Evolutionary conservation across 2,113 vertebrate genomes (phyloP).

Genomic region (Piaya cayana): DNA sequence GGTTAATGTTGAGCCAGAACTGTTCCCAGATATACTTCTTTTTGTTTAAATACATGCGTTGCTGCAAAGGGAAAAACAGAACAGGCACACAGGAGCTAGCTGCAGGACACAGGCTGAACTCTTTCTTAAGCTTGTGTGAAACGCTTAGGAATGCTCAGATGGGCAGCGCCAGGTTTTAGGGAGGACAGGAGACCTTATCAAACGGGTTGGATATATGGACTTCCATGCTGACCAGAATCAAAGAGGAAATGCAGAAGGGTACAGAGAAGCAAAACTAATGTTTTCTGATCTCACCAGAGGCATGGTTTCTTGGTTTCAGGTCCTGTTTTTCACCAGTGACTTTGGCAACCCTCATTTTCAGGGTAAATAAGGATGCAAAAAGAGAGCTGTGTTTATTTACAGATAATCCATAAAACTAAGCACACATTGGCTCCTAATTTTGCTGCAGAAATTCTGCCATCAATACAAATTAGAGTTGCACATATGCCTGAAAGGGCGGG

Average conservation of each 20-base stretch:
- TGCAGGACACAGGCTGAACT: background rate
- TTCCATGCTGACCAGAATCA: background rate
- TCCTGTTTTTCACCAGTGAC: background rate
- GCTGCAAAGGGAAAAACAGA: background rate
- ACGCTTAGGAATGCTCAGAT: background rate
- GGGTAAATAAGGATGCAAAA: background rate
- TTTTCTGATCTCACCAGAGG: background rate
- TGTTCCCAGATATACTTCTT: background rate
- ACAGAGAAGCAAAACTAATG: background rate
- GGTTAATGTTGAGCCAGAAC: background rate
- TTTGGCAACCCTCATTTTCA: background rate
- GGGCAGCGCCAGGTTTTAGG: background rate
- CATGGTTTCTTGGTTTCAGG: background rate
- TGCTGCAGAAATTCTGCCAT: conserved; percentile 13
- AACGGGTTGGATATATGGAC: background rate
- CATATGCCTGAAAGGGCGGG: conserved; percentile 1
- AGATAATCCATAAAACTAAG: background rate
- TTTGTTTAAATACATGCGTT: background rate
- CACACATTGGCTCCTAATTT: background rate
- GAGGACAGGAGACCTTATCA: background rate
- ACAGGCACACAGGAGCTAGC: accelerated
- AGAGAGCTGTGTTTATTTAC: conserved; percentile 16
- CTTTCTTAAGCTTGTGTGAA: background rate
- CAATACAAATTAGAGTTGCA: background rate
- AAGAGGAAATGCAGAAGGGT: background rate